phyloP scores from a whole-genome alignment of 2,888 invertebrate genomes.

The Lochmaea crataegi region DNA sequence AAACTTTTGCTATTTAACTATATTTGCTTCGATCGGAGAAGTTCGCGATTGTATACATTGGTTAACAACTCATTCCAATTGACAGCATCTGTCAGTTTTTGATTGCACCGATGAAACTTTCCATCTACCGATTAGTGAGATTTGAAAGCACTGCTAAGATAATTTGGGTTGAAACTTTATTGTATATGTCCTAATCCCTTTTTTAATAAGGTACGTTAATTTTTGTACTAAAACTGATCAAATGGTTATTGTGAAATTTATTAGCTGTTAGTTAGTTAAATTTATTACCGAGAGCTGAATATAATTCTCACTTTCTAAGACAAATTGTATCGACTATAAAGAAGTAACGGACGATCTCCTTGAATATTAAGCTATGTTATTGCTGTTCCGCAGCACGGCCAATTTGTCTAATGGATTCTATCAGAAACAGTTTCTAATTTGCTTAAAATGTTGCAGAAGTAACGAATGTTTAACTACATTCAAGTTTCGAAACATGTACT shows the following conservation, averaged over 20 bases:
- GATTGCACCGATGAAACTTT: no score
- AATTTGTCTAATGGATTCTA: constrained; percentile 30
- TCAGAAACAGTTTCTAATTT: constrained; percentile 25
- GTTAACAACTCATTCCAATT: no score
- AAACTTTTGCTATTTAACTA: no score
- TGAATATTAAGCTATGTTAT: constrained; percentile 20
- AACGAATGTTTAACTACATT: constrained; percentile 14
- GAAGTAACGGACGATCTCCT: constrained; percentile 4
- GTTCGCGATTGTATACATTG: no score
- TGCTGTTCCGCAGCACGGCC: constrained; percentile 16
- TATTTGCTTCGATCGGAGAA: no score
- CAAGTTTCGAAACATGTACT: background rate
- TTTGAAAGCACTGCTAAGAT: no score
- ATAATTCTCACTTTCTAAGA: background rate
- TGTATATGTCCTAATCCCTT: no score
- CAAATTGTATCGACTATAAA: constrained; percentile 25
- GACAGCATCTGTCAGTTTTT: no score
- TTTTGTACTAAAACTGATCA: background rate
- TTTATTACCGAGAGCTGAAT: background rate
- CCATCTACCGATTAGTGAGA: no score
- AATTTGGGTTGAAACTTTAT: no score
- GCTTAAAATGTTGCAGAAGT: constrained; percentile 14
- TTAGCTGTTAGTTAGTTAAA: background rate
- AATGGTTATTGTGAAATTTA: background rate
- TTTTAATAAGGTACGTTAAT: background rate